phyloP scores from a whole-genome alignment of 2,888 invertebrate genomes.

The Archips crataeganus region DNA sequence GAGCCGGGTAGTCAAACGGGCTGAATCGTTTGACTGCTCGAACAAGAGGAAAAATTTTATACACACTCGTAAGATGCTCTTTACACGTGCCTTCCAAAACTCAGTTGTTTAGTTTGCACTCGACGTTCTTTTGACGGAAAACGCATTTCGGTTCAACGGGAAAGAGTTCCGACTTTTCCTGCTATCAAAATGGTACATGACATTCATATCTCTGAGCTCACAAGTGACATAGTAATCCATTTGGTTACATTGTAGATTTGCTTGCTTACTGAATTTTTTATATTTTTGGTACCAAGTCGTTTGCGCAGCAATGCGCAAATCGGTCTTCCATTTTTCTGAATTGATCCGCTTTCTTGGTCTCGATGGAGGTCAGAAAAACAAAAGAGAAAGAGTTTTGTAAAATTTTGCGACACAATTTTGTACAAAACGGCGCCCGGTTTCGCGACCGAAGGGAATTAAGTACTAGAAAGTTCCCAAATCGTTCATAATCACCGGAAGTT shows the following conservation, averaged over 20 bases:
- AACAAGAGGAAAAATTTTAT: slow-evolving; percentile 7
- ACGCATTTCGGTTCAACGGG: neutral
- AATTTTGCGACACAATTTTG: slow-evolving; percentile 10
- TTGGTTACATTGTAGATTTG: neutral
- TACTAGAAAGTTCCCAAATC: slow-evolving; percentile 38
- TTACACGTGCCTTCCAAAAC: slow-evolving; percentile 4
- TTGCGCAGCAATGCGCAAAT: no score
- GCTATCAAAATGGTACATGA: neutral
- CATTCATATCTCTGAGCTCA: neutral
- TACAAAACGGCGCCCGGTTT: slow-evolving; percentile 7
- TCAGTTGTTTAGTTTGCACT: slow-evolving; percentile 4
- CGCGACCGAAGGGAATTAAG: slow-evolving; percentile 31
- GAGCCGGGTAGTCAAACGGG: slow-evolving; percentile 46
- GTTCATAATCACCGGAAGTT: slow-evolving; percentile 42
- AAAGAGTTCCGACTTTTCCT: neutral
- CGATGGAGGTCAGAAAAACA: neutral
- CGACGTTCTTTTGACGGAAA: slow-evolving; percentile 2
- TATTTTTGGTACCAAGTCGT: neutral
- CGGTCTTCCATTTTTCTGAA: neutral
- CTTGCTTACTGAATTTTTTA: neutral
- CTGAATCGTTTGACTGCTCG: slow-evolving; percentile 17
- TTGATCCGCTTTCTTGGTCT: neutral
- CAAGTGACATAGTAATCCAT: neutral
- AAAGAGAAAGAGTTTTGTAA: slow-evolving; percentile 1
- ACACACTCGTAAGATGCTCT: neutral